Evolutionary conservation across 2,797 vertebrate genomes (phyloP).

Genomic region (Xerus rutilus): DNA sequence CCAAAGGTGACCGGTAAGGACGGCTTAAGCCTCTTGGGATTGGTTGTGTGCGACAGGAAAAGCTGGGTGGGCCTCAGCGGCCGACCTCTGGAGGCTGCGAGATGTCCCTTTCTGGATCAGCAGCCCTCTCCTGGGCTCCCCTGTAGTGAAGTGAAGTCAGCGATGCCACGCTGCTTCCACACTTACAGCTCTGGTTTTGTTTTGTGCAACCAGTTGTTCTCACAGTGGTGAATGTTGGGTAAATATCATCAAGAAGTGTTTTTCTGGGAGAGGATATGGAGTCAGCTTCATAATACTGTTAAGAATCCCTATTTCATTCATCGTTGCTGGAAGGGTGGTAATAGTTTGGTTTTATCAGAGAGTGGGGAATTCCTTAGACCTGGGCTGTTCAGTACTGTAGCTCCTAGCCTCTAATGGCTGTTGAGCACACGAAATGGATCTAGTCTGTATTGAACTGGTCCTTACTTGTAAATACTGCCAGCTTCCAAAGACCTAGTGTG

Average conservation of each 20-base stretch:
- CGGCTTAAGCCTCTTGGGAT: slow-evolving; percentile 44
- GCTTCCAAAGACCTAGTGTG: background rate
- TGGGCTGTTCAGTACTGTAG: background rate
- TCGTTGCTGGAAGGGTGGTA: background rate
- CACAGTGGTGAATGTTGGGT: background rate
- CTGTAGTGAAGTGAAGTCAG: background rate
- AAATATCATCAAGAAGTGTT: background rate
- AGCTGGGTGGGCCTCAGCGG: background rate
- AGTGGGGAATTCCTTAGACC: background rate
- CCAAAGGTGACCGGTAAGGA: slow-evolving; percentile 63
- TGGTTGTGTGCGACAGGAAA: slow-evolving; percentile 12
- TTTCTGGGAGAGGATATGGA: background rate
- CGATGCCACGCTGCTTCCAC: background rate
- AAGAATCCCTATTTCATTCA: slow-evolving; percentile 5
- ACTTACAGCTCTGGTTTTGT: background rate
- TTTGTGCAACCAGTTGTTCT: background rate
- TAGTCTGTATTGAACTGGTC: background rate
- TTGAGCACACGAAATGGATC: background rate
- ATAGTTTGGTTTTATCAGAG: slow-evolving; percentile 24
- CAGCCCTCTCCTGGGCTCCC: slow-evolving; percentile 4
- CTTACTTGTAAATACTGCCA: background rate
- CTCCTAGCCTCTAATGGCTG: background rate
- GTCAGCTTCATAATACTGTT: background rate
- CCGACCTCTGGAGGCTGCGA: slow-evolving; percentile 9
- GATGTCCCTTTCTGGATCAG: background rate